These are phyloP conservation scores for Anolis apletophallus DNA, from an alignment of 2,797 vertebrate species.

Conservation along the genomic window DNA sequence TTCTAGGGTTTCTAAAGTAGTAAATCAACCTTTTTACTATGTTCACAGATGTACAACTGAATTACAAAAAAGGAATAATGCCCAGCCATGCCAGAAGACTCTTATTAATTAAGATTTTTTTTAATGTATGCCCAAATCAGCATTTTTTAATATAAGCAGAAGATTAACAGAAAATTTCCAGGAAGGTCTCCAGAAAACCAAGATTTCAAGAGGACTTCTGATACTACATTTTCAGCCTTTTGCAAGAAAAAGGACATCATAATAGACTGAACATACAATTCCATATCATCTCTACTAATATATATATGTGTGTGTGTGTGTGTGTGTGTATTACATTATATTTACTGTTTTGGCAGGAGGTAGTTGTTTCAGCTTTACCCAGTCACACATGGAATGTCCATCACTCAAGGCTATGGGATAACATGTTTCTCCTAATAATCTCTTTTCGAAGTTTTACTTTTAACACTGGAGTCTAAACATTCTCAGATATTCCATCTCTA, in stretches of 20 bases:
- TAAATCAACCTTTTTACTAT: neutral
- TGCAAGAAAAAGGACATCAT: neutral
- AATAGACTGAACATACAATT: neutral
- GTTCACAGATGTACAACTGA: neutral
- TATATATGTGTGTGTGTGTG: too few relatives aligned
- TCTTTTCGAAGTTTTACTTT: slow-evolving; percentile 7
- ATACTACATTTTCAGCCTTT: neutral
- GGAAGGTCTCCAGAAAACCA: neutral
- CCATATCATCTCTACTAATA: neutral
- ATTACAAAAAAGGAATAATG: neutral
- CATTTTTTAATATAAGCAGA: neutral
- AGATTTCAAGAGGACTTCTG: neutral
- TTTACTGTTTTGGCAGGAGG: neutral
- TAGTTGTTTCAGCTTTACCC: neutral
- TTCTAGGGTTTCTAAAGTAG: neutral
- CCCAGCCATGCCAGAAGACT: neutral
- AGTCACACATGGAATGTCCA: slow-evolving; percentile 1
- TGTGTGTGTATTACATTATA: neutral
- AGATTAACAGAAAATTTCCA: neutral
- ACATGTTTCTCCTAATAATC: slow-evolving; percentile 23
- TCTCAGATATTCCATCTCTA: neutral
- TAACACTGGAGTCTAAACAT: rapidly evolving
- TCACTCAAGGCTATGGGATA: neutral
- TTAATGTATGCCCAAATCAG: neutral
- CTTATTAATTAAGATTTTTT: neutral